These are phyloP conservation scores for Chloroclystis v-ata DNA, from an alignment of 2,888 invertebrate species.

Conservation along the genomic window DNA sequence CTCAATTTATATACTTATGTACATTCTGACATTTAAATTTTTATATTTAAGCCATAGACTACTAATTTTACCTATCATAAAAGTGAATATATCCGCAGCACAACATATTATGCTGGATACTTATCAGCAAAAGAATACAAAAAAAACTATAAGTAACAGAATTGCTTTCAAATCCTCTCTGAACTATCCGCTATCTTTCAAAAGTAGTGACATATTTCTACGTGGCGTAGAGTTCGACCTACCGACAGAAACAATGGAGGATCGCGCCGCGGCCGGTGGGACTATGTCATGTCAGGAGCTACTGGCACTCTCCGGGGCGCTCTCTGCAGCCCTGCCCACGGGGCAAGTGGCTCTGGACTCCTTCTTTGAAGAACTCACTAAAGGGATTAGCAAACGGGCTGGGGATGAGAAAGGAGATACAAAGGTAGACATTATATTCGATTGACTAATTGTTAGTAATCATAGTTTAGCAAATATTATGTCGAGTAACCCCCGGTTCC, in stretches of 20 bases:
- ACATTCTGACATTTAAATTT: too few relatives aligned
- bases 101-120: too few relatives aligned
- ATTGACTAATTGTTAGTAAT: background rate
- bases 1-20: conserved; percentile 9
- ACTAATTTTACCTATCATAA: too few relatives aligned
- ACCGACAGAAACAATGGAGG: conserved; percentile 68
- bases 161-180: conserved; percentile 30
- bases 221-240: conserved; percentile 71
- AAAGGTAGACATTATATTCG: conserved; percentile 41
- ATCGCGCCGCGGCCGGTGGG: conserved; percentile 70
- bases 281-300: conserved; percentile 93
- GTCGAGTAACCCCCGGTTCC: too few relatives aligned
- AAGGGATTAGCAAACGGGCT: conserved; percentile 80
- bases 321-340: conserved; percentile 93
- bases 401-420: conserved; percentile 65
- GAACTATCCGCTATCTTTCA: conserved; percentile 11
- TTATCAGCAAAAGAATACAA: too few relatives aligned
- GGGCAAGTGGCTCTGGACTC: conserved; percentile 90
- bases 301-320: conserved; percentile 92
- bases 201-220: conserved; percentile 45
- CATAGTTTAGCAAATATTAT: too few relatives aligned
- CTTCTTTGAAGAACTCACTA: conserved; percentile 88
- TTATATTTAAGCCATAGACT: too few relatives aligned
- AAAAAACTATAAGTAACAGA: too few relatives aligned
- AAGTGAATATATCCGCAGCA: too few relatives aligned